Percentiles rank a stretch among this genome's conserved stretches.
phyloP scores from a whole-genome alignment of 2,888 invertebrate species.

The Cabera pusaria region DNA sequence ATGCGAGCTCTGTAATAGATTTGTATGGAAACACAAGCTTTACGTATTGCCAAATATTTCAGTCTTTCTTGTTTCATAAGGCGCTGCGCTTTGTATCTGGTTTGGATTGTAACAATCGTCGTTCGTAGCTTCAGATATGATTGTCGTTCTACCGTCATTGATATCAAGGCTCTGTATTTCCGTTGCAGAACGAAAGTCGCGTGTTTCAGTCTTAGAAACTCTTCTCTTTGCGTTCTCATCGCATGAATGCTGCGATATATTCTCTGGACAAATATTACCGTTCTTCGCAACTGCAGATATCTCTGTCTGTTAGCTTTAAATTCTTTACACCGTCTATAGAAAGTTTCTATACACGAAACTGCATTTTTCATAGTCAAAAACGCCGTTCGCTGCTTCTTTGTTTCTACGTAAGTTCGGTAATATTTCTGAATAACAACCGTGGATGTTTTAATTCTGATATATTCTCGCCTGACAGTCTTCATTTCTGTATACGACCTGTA shows the following conservation, averaged over 20 bases:
- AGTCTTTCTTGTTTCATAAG: conserved; percentile 55
- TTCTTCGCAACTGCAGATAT: conserved; percentile 60
- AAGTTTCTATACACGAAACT: conserved; percentile 29
- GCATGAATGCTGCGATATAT: conserved; percentile 52
- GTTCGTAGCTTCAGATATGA: conserved; percentile 43
- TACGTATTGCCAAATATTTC: conserved; percentile 55
- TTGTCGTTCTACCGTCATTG: conserved; percentile 52
- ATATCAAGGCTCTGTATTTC: conserved; percentile 57
- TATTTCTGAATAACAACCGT: conserved; percentile 50
- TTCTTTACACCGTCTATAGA: conserved; percentile 48
- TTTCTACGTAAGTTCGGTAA: conserved; percentile 52
- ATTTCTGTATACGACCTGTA: conserved; percentile 56
- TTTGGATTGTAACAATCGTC: conserved; percentile 46
- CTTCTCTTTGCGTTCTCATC: conserved; percentile 56
- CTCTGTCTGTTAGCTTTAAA: conserved; percentile 44
- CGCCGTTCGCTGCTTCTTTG: conserved; percentile 41
- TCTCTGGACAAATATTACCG: conserved; percentile 64
- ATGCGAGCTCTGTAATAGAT: conserved; percentile 54
- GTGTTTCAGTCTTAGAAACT: conserved; percentile 52
- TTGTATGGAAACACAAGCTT: conserved; percentile 66
- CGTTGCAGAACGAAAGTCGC: conserved; percentile 55
- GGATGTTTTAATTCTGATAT: conserved; percentile 44
- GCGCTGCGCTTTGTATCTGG: conserved; percentile 58
- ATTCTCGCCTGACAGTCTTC: conserved; percentile 50
- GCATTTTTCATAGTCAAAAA: conserved; percentile 46